Evolutionary conservation across 1,140 invertebrate genomes (phyloP).

Genomic region (Meteorus sp.): DNA sequence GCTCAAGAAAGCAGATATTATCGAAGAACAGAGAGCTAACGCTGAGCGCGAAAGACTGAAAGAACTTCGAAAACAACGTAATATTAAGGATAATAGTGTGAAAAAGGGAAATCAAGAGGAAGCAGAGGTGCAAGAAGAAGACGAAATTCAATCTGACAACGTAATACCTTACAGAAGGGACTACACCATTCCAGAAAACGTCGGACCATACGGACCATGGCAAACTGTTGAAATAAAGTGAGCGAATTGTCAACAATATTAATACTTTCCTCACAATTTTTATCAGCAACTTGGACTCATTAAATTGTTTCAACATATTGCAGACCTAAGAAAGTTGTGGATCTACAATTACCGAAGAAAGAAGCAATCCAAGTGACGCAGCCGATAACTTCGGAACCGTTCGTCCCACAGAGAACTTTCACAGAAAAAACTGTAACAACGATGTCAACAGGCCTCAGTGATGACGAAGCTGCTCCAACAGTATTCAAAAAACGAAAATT

Average conservation of each 20-base stretch:
- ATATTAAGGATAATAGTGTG: slow-evolving; percentile 39
- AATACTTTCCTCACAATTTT: not conserved
- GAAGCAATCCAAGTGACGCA: slow-evolving; percentile 41
- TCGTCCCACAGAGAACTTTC: slow-evolving; percentile 61
- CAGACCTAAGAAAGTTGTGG: slow-evolving; percentile 55
- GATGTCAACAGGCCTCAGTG: slow-evolving; percentile 58
- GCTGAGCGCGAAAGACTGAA: slow-evolving; percentile 51
- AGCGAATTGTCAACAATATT: slow-evolving; percentile 25
- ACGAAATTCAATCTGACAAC: slow-evolving; percentile 47
- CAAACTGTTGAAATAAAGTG: slow-evolving; percentile 62
- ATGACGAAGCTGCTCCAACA: slow-evolving; percentile 47
- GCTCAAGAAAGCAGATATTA: slow-evolving; percentile 41
- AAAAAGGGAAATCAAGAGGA: not conserved
- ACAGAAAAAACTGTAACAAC: slow-evolving; percentile 64
- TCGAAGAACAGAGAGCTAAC: slow-evolving; percentile 57
- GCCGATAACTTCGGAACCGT: slow-evolving; percentile 44
- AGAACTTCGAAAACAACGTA: slow-evolving; percentile 54
- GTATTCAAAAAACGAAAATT: slow-evolving; percentile 71
- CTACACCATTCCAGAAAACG: slow-evolving; percentile 55
- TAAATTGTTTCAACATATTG: slow-evolving; percentile 32
- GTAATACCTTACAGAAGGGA: slow-evolving; percentile 56
- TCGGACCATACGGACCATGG: slow-evolving; percentile 69
- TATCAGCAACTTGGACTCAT: not conserved
- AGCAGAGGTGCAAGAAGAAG: slow-evolving; percentile 21
- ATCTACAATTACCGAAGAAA: slow-evolving; percentile 64